Evolutionary conservation across 1,140 invertebrate genomes (phyloP).

Genomic region (Pollicipes pollicipes): DNA sequence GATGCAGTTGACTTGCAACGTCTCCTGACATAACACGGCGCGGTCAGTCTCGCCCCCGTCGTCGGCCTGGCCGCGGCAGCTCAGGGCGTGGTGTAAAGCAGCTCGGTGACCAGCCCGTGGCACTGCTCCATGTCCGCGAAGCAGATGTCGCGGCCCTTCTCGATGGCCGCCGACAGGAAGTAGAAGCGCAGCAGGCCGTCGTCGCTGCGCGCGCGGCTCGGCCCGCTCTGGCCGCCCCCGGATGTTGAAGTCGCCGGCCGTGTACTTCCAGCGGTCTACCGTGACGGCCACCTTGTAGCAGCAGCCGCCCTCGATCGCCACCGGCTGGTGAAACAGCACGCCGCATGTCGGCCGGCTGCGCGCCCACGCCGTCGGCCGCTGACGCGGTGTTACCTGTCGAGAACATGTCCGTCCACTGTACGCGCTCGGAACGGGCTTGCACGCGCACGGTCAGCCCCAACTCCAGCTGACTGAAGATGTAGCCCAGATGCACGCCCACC

Average conservation of each 20-base stretch:
- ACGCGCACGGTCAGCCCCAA: slow-evolving; percentile 19
- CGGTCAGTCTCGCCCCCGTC: too few relatives aligned
- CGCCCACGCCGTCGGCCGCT: slow-evolving; percentile 15
- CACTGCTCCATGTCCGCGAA: slow-evolving; percentile 15
- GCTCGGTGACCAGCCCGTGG: slow-evolving; percentile 16
- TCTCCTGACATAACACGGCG: too few relatives aligned
- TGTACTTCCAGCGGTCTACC: slow-evolving; percentile 2
- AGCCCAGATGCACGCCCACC: slow-evolving; percentile 17
- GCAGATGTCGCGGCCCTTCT: slow-evolving; percentile 15
- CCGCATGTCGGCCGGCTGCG: slow-evolving; percentile 15
- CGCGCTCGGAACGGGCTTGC: slow-evolving; percentile 18
- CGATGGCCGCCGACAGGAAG: slow-evolving; percentile 19
- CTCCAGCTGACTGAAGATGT: slow-evolving; percentile 19
- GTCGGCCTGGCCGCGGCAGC: background rate
- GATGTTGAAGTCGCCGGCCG: slow-evolving; percentile 13
- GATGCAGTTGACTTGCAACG: too few relatives aligned
- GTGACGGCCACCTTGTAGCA: slow-evolving; percentile 17
- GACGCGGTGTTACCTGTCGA: slow-evolving; percentile 15
- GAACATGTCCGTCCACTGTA: slow-evolving; percentile 18
- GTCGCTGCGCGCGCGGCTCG: slow-evolving; percentile 12
- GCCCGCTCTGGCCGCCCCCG: slow-evolving; percentile 18
- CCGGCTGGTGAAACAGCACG: slow-evolving; percentile 17
- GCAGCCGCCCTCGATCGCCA: slow-evolving; percentile 16
- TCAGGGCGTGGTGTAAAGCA: slow-evolving; percentile 15
- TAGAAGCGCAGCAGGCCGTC: slow-evolving; percentile 16